Conservation (phyloP, 2,888 invertebrate genomes). For the Herminia tarsipennalis region DNA sequence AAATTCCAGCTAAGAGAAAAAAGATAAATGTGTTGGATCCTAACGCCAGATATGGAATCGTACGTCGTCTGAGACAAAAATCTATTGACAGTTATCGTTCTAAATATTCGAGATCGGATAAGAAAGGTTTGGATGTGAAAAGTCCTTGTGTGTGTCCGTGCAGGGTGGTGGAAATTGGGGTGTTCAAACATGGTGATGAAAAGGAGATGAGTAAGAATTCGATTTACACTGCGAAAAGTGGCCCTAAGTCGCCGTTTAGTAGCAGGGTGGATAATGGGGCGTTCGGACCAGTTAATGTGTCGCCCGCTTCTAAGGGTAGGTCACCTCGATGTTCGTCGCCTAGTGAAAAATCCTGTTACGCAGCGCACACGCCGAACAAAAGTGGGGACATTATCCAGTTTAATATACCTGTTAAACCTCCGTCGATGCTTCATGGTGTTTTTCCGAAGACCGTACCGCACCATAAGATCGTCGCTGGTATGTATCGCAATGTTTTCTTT, state of each 20-base stretch:
- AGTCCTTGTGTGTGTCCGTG: constrained; percentile 33
- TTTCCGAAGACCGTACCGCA: constrained; percentile 60
- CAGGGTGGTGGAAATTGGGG: constrained; percentile 30
- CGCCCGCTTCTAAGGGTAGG: constrained; percentile 43
- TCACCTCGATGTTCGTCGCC: constrained; percentile 55
- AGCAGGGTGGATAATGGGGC: constrained; percentile 51
- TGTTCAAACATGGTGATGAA: constrained; percentile 52
- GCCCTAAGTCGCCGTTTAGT: constrained; percentile 45
- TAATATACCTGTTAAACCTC: constrained; percentile 58
- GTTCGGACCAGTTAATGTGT: constrained; percentile 43
- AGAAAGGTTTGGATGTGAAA: constrained; percentile 39
- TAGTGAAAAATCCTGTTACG: constrained; percentile 41
- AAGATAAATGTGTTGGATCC: constrained; percentile 34
- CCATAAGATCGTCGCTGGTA: constrained; percentile 78
- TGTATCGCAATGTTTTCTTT: neutral
- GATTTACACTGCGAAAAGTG: constrained; percentile 63
- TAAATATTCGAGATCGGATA: constrained; percentile 44
- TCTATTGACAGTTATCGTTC: constrained; percentile 63
- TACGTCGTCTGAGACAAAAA: constrained; percentile 61
- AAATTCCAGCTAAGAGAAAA: constrained; percentile 55
- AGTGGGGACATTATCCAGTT: constrained; percentile 63
- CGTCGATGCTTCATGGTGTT: constrained; percentile 54
- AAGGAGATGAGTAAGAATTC: constrained; percentile 72
- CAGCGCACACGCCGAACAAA: constrained; percentile 60
- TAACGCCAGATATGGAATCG: constrained; percentile 56